phyloP scores from a whole-genome alignment of 2,797 vertebrate genomes.

The Halcyon leucocephala region DNA sequence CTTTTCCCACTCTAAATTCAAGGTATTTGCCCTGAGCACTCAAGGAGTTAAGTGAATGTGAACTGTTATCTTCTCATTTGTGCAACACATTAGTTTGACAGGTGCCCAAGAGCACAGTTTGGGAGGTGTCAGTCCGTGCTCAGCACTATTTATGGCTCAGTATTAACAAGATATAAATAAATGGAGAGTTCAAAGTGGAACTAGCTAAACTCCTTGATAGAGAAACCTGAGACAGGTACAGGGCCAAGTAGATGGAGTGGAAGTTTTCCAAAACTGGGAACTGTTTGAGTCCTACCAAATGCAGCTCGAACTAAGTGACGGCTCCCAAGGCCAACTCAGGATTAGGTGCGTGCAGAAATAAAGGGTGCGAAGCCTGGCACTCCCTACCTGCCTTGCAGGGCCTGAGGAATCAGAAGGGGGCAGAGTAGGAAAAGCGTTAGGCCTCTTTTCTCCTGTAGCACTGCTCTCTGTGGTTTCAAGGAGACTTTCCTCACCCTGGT shows the following conservation, averaged over 20 bases:
- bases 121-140: neutral
- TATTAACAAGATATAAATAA: slow-evolving; percentile 62
- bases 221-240: slow-evolving; percentile 34
- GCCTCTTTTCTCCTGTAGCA: neutral
- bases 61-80: neutral
- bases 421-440: neutral
- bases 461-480: neutral
- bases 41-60: neutral
- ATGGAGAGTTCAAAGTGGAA: slow-evolving; percentile 20
- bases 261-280: slow-evolving; percentile 22
- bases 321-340: neutral
- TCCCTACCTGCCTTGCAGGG: neutral
- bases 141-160: slow-evolving; percentile 33
- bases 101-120: neutral
- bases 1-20: neutral
- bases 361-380: neutral
- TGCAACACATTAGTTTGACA: neutral
- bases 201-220: slow-evolving; percentile 3
- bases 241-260: neutral
- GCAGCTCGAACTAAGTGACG: neutral
- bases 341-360: slow-evolving; percentile 1
- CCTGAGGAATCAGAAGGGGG: neutral
- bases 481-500: neutral
- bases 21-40: neutral
- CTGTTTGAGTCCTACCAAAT: neutral